Evolutionary conservation across 2,888 invertebrate species (phyloP).

Genomic region (Drosophila rellima): DNA sequence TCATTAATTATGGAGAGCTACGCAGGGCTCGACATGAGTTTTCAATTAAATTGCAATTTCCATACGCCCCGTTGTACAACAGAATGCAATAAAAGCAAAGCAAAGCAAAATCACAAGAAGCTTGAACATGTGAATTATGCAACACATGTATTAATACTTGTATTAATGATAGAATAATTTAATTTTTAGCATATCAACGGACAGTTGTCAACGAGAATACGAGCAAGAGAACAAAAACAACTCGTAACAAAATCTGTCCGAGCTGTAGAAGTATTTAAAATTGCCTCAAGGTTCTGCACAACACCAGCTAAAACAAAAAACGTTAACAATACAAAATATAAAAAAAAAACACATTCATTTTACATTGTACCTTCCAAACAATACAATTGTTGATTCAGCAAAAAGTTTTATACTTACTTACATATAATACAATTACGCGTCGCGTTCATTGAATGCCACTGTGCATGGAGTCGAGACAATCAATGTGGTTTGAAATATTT

Average conservation of each 20-base stretch:
- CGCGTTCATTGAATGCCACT: slow-evolving; percentile 50
- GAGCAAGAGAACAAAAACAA: neutral
- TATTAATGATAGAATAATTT: slow-evolving; percentile 24
- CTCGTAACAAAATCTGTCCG: slow-evolving; percentile 8
- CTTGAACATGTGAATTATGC: slow-evolving; percentile 5
- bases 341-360: slow-evolving; percentile 24
- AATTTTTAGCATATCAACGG: slow-evolving; percentile 50
- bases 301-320: slow-evolving; percentile 8
- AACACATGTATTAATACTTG: slow-evolving; percentile 15
- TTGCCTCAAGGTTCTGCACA: slow-evolving; percentile 34
- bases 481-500: slow-evolving; percentile 78
- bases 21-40: slow-evolving; percentile 40
- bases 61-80: slow-evolving; percentile 18
- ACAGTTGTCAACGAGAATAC: neutral
- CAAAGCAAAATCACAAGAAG: slow-evolving; percentile 3
- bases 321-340: neutral
- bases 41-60: slow-evolving; percentile 52
- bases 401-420: slow-evolving; percentile 43
- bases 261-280: slow-evolving; percentile 27
- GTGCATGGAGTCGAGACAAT: slow-evolving; percentile 71
- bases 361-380: slow-evolving; percentile 53
- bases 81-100: slow-evolving; percentile 7
- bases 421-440: slow-evolving; percentile 36
- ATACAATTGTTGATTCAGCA: slow-evolving; percentile 55
- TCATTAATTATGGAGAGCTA: slow-evolving; percentile 41